These are phyloP conservation scores for Macropodus opercularis DNA, from an alignment of 2,797 vertebrate species.

Conservation along the genomic window DNA sequence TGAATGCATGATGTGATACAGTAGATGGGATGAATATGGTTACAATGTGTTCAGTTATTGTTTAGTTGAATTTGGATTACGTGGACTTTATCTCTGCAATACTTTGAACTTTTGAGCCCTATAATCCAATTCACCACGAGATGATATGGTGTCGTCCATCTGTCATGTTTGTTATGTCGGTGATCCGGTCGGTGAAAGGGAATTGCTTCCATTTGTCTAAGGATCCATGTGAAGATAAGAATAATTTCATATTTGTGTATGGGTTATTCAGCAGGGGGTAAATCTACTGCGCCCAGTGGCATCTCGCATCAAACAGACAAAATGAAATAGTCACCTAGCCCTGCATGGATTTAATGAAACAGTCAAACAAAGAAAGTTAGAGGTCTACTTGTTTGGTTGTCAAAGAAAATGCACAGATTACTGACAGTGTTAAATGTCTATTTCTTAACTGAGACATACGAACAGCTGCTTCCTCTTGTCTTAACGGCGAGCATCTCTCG, in stretches of 20 bases:
- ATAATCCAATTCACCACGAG: slow-evolving; percentile 13
- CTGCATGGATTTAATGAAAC: too few relatives aligned
- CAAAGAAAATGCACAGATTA: too few relatives aligned
- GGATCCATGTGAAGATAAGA: background rate
- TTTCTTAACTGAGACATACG: too few relatives aligned
- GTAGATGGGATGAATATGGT: background rate
- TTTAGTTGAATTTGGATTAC: background rate
- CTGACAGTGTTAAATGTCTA: too few relatives aligned
- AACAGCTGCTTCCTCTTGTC: too few relatives aligned
- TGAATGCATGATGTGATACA: background rate
- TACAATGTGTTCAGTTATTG: background rate
- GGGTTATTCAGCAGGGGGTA: slow-evolving; percentile 4
- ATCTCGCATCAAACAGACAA: slow-evolving; percentile 36
- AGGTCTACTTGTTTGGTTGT: too few relatives aligned
- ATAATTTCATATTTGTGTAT: background rate
- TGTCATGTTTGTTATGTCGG: slow-evolving; percentile 7
- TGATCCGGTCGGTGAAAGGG: background rate
- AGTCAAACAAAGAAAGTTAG: too few relatives aligned
- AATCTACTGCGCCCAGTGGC: slow-evolving; percentile 18
- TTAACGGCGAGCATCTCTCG: too few relatives aligned
- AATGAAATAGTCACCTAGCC: too few relatives aligned
- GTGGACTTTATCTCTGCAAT: background rate
- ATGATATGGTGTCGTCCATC: background rate
- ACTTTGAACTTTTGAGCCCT: slow-evolving; percentile 18
- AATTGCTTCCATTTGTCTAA: slow-evolving; percentile 3